These are phyloP conservation scores for Sebastes vulpes DNA, from an alignment of 2,797 vertebrate species.

Conservation along the genomic window DNA sequence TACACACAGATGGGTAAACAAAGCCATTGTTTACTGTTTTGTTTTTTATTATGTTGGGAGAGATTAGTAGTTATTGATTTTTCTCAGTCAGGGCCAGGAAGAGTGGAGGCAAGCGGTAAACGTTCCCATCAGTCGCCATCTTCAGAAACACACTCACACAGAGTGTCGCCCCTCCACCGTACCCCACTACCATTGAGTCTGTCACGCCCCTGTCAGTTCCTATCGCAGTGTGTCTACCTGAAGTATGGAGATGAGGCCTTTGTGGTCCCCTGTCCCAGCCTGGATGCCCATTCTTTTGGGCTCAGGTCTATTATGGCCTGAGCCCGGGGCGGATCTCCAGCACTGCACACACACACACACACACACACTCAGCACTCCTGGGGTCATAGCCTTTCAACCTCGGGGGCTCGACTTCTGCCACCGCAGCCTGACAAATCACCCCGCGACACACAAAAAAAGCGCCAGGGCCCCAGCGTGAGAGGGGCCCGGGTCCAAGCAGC, in stretches of 20 bases:
- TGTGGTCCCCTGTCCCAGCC: constrained; percentile 88
- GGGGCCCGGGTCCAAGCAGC: constrained; percentile 85
- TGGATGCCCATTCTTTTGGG: constrained; percentile 90
- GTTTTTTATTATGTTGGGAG: constrained; percentile 90
- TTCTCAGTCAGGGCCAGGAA: constrained; percentile 88
- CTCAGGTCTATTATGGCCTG: constrained; percentile 91
- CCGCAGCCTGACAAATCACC: constrained; percentile 96
- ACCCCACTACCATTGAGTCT: constrained; percentile 90
- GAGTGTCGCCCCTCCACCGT: constrained; percentile 51
- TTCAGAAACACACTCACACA: constrained; percentile 48
- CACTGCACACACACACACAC: constrained; percentile 52
- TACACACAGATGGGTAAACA: constrained; percentile 87
- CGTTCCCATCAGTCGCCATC: constrained; percentile 85
- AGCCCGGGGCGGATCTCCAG: constrained; percentile 85
- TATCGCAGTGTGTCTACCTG: constrained; percentile 98
- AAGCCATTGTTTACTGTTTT: constrained; percentile 95
- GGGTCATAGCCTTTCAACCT: constrained; percentile 99
- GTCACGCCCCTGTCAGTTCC: constrained; percentile 98
- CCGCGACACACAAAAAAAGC: constrained; percentile 92
- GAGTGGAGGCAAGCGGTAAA: constrained; percentile 84
- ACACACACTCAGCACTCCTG: constrained; percentile 90
- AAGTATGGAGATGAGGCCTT: constrained; percentile 96
- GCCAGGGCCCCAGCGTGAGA: constrained; percentile 91
- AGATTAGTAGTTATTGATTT: constrained; percentile 97
- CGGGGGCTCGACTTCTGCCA: constrained; percentile 99